Evolutionary conservation across 2,113 vertebrate species (phyloP).

Genomic region (Catharus bicknelli): DNA sequence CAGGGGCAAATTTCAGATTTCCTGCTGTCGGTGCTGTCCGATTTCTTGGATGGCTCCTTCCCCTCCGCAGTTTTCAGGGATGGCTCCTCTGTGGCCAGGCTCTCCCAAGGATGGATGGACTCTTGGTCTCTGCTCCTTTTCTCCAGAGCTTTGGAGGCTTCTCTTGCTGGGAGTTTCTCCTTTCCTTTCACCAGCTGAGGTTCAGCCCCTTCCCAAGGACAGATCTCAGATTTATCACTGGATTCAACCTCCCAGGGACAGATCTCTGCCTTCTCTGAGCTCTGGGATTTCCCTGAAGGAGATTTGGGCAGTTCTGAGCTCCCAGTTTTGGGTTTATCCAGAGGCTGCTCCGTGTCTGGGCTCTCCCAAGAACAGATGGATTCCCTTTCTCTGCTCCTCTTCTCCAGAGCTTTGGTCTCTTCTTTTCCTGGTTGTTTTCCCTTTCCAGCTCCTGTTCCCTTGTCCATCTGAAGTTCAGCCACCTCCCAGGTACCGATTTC

Average conservation of each 20-base stretch:
- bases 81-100: background rate
- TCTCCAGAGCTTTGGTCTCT: background rate
- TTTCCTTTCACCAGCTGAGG: background rate
- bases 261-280: conserved; percentile 14
- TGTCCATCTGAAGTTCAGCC: background rate
- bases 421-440: accelerated
- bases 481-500: conserved; percentile 72
- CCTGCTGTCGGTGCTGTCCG: background rate
- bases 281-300: background rate
- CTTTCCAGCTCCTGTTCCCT: no score
- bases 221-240: conserved; percentile 43
- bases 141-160: accelerated
- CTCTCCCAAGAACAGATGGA: background rate
- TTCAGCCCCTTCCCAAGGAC: conserved; percentile 27
- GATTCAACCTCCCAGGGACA: conserved; percentile 56
- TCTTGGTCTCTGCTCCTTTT: accelerated
- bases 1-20: conserved; percentile 51
- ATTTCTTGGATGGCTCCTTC: background rate
- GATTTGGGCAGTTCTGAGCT: background rate
- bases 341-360: background rate
- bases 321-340: background rate
- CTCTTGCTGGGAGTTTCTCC: accelerated
- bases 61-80: background rate
- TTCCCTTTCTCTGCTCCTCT: background rate
- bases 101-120: conserved; percentile 8